Base-by-base conservation (phyloP, 2,113 vertebrate species). In the Accipiter virgatus region DNA sequence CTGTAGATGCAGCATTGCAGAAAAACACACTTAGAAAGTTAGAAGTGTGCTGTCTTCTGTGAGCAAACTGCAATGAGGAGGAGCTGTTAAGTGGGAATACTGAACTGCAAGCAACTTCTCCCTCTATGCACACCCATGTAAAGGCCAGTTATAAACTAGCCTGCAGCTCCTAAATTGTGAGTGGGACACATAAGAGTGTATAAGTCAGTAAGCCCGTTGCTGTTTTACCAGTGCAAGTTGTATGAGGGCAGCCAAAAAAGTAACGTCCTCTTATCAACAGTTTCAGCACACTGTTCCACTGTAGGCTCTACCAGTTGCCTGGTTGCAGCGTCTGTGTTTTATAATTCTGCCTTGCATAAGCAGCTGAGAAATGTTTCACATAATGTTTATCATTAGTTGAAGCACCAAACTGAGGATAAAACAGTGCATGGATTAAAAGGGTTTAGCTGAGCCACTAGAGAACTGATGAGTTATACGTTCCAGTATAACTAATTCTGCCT, bases 331-430 rank as follows among this genome's bases (percentile, higher is more conserved):
- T 40, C 20, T 16, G 23, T 80, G 19, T 71, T 67, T 79, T 48
- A 11, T 38, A 52, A 32, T 91, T 89, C 84, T 80, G 59, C 50
- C 66, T 93, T 71, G 42, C 55, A 40, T 53, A 59, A 71, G 27
- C 40, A 94, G 78, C 61, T 93, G 90, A 92, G 70, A 85, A 79
- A 16, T 75, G 43, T 88, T 94, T 92, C 40, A 65, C 11, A 29
- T 43, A 18, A 8, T 62, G 61, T 71, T 93, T 71, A 19, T 74
- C 52, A 4, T 82, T 90, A 93, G 56, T 84, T 52, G 90, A 5
- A 85, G 40, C 34, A 63, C 29, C 42, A 72, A 82, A 75, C 17
- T 50, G 34, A 59, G 52, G 62, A 34, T 90, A 67, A 80, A 96
- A 38, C 38, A 32, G 61, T 47, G 26, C 29, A 52, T 47, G 32